phyloP scores from a whole-genome alignment of 2,113 vertebrate species.

The Stigmatopora argus region DNA sequence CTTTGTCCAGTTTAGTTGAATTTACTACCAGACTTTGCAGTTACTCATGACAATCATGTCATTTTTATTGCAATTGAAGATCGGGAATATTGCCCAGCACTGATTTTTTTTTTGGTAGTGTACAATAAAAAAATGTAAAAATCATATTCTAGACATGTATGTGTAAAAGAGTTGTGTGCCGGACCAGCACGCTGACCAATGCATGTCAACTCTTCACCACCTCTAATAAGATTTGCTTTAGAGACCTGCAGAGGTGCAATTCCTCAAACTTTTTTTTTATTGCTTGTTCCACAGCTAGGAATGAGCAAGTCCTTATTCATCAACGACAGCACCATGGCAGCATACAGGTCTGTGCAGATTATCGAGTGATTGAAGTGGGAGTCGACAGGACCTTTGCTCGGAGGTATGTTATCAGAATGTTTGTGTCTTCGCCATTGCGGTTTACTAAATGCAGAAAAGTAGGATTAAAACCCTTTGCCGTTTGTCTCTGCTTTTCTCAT shows the following conservation, averaged over 20 bases:
- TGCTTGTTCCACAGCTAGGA: slow-evolving; percentile 73
- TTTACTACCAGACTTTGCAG: no score
- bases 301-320: slow-evolving; percentile 69
- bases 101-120: no score
- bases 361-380: slow-evolving; percentile 23
- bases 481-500: background rate
- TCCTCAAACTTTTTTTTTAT: slow-evolving; percentile 6
- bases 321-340: slow-evolving; percentile 42
- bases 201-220: no score
- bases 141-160: no score
- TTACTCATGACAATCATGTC: no score
- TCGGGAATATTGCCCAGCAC: no score
- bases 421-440: background rate
- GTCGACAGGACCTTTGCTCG: background rate
- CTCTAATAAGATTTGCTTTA: no score
- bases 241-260: background rate
- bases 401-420: slow-evolving; percentile 17
- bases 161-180: no score
- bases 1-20: no score
- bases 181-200: no score
- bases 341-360: slow-evolving; percentile 20
- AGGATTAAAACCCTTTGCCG: background rate
- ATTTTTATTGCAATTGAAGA: no score
- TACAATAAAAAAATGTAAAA: no score
- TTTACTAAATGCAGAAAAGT: background rate